Evolutionary conservation across 2,113 vertebrate species (phyloP).

Genomic region (Oenanthe oenanthe): DNA sequence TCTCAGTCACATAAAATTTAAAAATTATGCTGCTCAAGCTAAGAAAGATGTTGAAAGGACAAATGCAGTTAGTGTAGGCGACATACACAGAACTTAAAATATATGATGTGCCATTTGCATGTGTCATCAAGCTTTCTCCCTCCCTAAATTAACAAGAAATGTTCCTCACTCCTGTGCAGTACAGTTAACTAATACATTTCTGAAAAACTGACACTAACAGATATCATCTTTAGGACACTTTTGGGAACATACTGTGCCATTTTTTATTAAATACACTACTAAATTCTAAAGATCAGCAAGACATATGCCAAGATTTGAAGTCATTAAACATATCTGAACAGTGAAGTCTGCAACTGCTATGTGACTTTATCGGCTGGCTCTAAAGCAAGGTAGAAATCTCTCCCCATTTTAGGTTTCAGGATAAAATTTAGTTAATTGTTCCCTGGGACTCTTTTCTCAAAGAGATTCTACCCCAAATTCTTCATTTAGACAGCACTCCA

Average conservation of each 20-base stretch:
- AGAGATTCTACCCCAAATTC: neutral
- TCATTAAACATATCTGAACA: neutral
- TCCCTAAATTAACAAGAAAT: constrained; percentile 60
- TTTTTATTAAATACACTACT: constrained; percentile 5
- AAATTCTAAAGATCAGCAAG: constrained; percentile 2
- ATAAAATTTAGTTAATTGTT: neutral
- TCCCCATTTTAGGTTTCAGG: neutral
- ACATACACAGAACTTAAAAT: constrained; percentile 58
- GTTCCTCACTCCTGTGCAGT: constrained; percentile 48
- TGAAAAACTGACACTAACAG: constrained; percentile 39
- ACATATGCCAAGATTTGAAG: neutral
- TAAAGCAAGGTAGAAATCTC: neutral
- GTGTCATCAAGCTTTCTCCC: constrained; percentile 59
- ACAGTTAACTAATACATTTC: constrained; percentile 53
- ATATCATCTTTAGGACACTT: constrained; percentile 26
- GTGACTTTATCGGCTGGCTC: neutral
- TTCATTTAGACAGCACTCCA: neutral
- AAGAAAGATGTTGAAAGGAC: constrained; percentile 49
- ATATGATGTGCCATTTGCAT: constrained; percentile 59
- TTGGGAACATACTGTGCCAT: constrained; percentile 43
- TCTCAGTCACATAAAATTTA: constrained; percentile 11
- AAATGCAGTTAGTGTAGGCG: constrained; percentile 50
- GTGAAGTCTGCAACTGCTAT: neutral
- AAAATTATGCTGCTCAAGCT: neutral
- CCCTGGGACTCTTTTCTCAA: neutral